Base-by-base conservation (phyloP, 2,888 invertebrate genomes). In the Omphaloscelis lunosa region DNA sequence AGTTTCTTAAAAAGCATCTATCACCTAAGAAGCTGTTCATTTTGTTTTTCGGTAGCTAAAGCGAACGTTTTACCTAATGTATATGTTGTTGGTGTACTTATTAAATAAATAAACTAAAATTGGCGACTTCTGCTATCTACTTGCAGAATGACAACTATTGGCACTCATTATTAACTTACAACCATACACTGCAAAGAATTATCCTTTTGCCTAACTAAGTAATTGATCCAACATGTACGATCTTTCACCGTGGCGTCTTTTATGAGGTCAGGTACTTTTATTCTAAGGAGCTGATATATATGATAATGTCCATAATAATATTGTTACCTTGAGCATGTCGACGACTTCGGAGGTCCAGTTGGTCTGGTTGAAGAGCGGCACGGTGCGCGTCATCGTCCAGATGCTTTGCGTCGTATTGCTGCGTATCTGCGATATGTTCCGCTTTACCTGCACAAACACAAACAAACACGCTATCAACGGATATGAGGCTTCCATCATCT, bases 311-410 rank as follows among this genome's bases (percentile, higher is more conserved):
- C 4, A 11, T 62, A n/a, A 8, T 77, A 29, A 12, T 77, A 29
- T 15, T 9, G 20, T 45, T 86, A 97, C 97, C 93, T 97, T 97
- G 80, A 97, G 94, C 94, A 97, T 97, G 82, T 95, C 95, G 66
- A 96, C 96, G n/a, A 98, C 99, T 84, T 97, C 97, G 7, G 93
- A 93, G n/a, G 98, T 98, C 98, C 99, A 99, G 93, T 98, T 98
- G 77, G 97, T 97, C 92, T 98, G 97, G 88, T 97, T 97, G 79
- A 99, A 97, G 51, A 98, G 97, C 62, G 96, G 94, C 79, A 97
- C 97, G 62, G 96, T 94, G 84, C 96, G 95, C 20, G 98, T 98
- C 94, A 98, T 97, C 74, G 96, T 95, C 99, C 99, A 99, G 88
- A 99, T 97, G 90, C 97, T 97, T 89, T 98, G 97, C 27, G 98